phyloP scores from a whole-genome alignment of 1,140 invertebrate genomes.

The Hylaeus anthracinus region DNA sequence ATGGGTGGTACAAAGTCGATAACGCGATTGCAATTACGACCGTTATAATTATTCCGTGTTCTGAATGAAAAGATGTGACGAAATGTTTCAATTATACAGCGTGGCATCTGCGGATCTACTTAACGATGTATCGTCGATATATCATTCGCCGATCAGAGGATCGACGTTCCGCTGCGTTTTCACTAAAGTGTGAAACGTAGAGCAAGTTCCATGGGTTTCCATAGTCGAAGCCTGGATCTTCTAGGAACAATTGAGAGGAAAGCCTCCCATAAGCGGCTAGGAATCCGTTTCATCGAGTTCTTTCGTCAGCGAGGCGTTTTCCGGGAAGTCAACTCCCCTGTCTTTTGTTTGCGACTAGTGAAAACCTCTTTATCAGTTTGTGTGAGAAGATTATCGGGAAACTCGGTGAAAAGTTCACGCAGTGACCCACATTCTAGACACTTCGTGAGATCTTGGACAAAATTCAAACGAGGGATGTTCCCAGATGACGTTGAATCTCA shows the following conservation, averaged over 20 bases:
- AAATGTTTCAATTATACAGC: no score
- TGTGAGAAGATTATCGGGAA: neutral
- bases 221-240: neutral
- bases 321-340: neutral
- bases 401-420: slow-evolving; percentile 15
- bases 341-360: neutral
- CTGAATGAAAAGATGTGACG: neutral
- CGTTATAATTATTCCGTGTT: neutral
- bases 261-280: neutral
- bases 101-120: no score
- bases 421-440: slow-evolving; percentile 5
- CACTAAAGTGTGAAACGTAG: no score
- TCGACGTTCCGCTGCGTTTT: no score
- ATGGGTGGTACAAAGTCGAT: neutral
- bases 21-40: neutral
- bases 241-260: neutral
- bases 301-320: neutral
- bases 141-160: no score
- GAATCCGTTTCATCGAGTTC: neutral
- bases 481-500: slow-evolving; percentile 40
- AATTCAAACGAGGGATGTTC: neutral
- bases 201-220: neutral
- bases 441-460: slow-evolving; percentile 22
- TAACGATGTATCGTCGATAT: no score
- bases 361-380: neutral